Percentiles rank a stretch among this genome's conserved stretches.
Evolutionary conservation across 2,888 invertebrate species (phyloP).

Genomic region (Yponomeuta evonymella): DNA sequence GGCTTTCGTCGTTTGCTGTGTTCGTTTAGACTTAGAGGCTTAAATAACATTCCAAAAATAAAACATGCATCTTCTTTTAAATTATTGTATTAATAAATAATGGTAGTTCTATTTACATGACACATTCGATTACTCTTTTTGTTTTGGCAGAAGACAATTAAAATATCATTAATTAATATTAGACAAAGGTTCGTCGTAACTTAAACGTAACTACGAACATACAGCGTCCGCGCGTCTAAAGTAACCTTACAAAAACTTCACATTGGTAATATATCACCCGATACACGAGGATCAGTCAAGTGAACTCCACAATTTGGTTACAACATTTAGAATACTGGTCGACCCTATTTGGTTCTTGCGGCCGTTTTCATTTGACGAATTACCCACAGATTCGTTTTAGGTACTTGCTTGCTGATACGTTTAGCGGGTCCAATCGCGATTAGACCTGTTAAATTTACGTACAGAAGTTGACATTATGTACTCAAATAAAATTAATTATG

Average conservation of each 20-base stretch:
- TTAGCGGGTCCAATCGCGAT: too few species aligned
- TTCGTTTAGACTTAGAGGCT: background rate
- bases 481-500: too few species aligned
- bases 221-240: conserved; percentile 25
- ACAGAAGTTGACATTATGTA: too few species aligned
- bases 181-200: conserved; percentile 43
- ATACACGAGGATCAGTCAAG: conserved; percentile 14
- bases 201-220: conserved; percentile 36
- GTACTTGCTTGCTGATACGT: too few species aligned
- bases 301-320: conserved; percentile 50
- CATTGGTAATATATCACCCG: conserved; percentile 39
- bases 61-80: conserved; percentile 59
- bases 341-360: conserved; percentile 56
- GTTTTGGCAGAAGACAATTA: conserved; percentile 76
- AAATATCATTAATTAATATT: conserved; percentile 54
- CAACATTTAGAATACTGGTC: conserved; percentile 62
- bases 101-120: conserved; percentile 77
- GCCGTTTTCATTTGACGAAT: too few species aligned
- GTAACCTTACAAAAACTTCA: conserved; percentile 37
- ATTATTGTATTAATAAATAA: conserved; percentile 77
- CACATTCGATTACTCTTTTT: conserved; percentile 72
- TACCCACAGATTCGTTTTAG: too few species aligned
- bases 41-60: conserved; percentile 31
- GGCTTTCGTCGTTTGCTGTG: background rate
- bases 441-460: too few species aligned